Percentiles rank a stretch among this genome's conserved stretches.
phyloP scores from a whole-genome alignment of 2,113 vertebrate species.

The Terrapene triunguis region DNA sequence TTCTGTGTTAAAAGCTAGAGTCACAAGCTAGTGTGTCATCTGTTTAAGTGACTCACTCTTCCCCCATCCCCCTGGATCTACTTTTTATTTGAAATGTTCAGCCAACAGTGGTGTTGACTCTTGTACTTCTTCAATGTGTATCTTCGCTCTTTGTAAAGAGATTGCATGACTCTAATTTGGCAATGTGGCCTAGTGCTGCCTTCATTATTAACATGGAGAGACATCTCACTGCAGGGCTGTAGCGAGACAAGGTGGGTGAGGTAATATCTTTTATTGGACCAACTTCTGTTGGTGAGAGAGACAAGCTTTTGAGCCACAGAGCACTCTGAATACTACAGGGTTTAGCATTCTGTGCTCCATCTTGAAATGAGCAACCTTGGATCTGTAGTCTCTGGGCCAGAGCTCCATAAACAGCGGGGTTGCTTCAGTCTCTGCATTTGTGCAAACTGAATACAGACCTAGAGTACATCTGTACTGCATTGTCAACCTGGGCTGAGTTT shows the following conservation, averaged over 20 bases:
- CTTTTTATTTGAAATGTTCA: background rate
- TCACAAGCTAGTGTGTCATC: rapidly evolving
- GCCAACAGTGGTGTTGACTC: background rate
- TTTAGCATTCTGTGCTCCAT: background rate
- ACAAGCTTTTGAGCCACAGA: background rate
- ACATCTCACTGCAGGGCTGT: background rate
- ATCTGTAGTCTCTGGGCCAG: background rate
- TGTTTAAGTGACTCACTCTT: background rate
- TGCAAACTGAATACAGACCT: background rate
- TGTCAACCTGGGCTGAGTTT: too few relatives aligned
- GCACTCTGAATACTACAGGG: background rate
- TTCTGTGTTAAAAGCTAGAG: background rate
- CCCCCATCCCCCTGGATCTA: background rate
- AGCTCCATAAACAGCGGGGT: background rate
- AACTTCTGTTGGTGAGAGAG: background rate
- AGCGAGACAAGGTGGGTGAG: background rate
- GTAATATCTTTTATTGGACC: background rate
- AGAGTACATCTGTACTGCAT: background rate
- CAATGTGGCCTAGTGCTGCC: background rate
- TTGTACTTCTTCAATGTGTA: background rate
- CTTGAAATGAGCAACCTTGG: background rate
- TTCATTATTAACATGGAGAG: background rate
- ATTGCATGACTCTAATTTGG: background rate
- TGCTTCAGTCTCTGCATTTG: background rate
- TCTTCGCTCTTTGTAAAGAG: background rate